Evolutionary conservation across 2,888 invertebrate genomes (phyloP), one percentile per base, ranked within the genome.

Genomic region (Alviniconcha strummeri): DNA sequence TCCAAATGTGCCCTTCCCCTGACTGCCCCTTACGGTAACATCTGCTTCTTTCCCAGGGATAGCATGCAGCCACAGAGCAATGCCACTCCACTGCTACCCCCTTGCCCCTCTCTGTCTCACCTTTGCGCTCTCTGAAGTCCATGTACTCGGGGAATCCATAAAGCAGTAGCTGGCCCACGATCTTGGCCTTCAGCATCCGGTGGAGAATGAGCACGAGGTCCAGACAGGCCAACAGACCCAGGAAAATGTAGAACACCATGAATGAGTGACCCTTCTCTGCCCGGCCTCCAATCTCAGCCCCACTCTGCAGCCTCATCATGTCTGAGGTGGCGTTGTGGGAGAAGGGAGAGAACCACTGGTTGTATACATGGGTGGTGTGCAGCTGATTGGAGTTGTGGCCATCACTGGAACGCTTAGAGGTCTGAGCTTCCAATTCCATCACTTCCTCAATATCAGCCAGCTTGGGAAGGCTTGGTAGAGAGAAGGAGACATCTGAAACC

Each of bases 131-230:
- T 75, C 91, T 89, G 84, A 91, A 92, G 76, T 92, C 91, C 77
- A 93, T 89, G 86, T 91, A 93, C 74, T 91, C 89, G 0, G 93
- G 93, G 83, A 90, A 92, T 4, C 93, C 93, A 85, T 91, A 92
- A 57, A 93, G 86, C 55, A 93, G 87, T 76, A 93, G 90, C 85
- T 89, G 90, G 17, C 91, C 91, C 9, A 91, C 90, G 8, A 91
- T 90, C 82, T 90, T 89, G 0, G 93, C 90, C 83, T 91, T 91
- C n/a, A 91, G 89, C 89, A 92, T 91, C 17, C 93, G 88, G 83
- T 93, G 93, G 17, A 91, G 82, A 82, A 93, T 89, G 90, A 92
- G 91, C n/a, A 92, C 82, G 4, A 91, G 60, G 86, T 93, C 93
- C 36, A 93, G 90, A 52, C 89, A 84, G 0, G 91, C 86, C 88